Base-by-base conservation (phyloP, 2,113 vertebrate species). In the Coptodon bakossiorum region DNA sequence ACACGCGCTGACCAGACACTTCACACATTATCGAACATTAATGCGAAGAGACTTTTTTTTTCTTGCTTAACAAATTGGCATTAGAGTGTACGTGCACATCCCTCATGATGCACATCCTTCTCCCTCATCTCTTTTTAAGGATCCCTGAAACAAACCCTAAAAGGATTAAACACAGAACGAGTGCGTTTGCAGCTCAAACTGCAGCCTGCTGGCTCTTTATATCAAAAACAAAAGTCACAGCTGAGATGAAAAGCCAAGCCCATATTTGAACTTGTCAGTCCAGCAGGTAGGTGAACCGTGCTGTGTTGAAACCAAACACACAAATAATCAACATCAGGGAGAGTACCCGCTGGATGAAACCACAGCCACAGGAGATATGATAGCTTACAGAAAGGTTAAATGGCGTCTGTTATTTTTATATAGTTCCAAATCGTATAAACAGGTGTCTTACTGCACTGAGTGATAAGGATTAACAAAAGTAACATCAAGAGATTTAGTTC, bases 211-310 rank as follows among this genome's bases (percentile, higher is more conserved):
- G 11, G 5, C 8, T 43, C 11, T 38, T 53, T 27, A 84, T 56
- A 5, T 54, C 19, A 80, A 38, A 24, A 9, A 80, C 27, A 68
- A 59, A 27, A 7, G 34, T 61, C 56, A 48, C 34, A 57, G 73
- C 48, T 36, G 24, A 29, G 5, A 78, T 43, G 71, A 84, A 80
- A 31, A 61, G 66, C 86, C 88, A 53, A 88, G 66, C 82, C 82
- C 29, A 73, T 87, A 66, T 93, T 90, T 92, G 84, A 85, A 83
- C 90, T 86, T 83, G 68, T 87, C 22, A 82, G 19, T 56, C 57
- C 7, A 63, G 53, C 68, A 71, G 29, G 48, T 9, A 91, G 19
- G 36, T 83, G 36, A 82, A 63, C 16, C 61, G 53, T 14, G 73
- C 22, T 43, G 19, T 38, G n/a, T 48, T 31, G 52, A 85, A 86